Evolutionary conservation across 2,797 vertebrate genomes (phyloP).

Genomic region (Anniella stebbinsi): DNA sequence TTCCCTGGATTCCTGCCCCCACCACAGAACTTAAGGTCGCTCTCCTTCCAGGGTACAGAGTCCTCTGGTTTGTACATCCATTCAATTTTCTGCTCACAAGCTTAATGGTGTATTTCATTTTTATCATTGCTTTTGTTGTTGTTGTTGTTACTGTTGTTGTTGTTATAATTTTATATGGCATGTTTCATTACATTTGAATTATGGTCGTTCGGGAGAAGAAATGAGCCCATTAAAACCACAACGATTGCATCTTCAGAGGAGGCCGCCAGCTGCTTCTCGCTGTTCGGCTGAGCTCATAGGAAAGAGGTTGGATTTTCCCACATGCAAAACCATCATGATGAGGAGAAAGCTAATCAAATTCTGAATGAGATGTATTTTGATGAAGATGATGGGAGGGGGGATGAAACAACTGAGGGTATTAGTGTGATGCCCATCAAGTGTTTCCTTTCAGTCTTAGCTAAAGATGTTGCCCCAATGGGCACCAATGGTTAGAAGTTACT

Average conservation of each 20-base stretch:
- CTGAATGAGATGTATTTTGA: too few relatives aligned
- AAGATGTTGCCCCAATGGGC: not conserved
- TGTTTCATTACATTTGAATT: slow-evolving; percentile 78
- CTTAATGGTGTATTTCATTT: slow-evolving; percentile 69
- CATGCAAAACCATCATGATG: not conserved
- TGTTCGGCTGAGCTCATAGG: slow-evolving; percentile 42
- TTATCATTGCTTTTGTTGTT: slow-evolving; percentile 64
- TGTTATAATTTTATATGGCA: slow-evolving; percentile 69
- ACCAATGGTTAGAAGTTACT: not conserved
- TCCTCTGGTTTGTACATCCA: slow-evolving; percentile 48
- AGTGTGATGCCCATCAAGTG: not conserved
- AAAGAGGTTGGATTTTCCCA: not conserved
- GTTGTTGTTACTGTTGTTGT: not conserved
- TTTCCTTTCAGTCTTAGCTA: not conserved
- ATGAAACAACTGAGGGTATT: not conserved
- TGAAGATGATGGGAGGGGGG: too few relatives aligned
- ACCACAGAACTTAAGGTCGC: not conserved
- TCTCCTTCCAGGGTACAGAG: slow-evolving; percentile 48
- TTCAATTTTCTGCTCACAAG: slow-evolving; percentile 68
- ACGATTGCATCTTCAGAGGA: slow-evolving; percentile 67
- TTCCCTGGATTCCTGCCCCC: not conserved
- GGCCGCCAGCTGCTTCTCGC: slow-evolving; percentile 58
- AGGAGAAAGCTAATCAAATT: not conserved
- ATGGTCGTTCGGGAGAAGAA: slow-evolving; percentile 70
- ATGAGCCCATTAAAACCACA: slow-evolving; percentile 74